These are phyloP conservation scores for Darevskia mixta DNA, from an alignment of 2,797 vertebrate species.

Conservation along the genomic window DNA sequence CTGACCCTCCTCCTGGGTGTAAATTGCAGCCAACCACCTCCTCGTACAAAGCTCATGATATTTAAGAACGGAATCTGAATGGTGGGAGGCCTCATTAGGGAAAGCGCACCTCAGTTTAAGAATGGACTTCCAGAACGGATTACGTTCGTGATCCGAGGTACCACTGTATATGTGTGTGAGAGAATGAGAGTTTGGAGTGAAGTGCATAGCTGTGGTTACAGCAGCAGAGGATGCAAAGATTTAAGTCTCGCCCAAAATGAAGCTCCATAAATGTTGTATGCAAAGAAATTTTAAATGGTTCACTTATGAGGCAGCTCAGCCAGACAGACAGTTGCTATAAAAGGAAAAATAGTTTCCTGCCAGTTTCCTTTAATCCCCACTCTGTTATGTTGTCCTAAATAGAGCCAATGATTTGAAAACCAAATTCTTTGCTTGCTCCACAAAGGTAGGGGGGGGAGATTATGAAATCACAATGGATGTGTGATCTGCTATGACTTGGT, in stretches of 20 bases:
- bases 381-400: constrained; percentile 58
- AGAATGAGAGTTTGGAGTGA: neutral
- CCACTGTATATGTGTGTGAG: too few species aligned
- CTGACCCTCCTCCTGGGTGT: too few species aligned
- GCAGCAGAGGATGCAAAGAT: constrained; percentile 17
- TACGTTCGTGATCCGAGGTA: too few species aligned
- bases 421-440: constrained; percentile 62
- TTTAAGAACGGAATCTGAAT: too few species aligned
- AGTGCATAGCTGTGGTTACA: constrained; percentile 26
- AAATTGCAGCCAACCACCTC: too few species aligned
- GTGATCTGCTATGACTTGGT: constrained; percentile 41
- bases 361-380: constrained; percentile 46
- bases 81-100: too few species aligned
- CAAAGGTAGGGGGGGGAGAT: constrained; percentile 34
- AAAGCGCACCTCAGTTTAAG: too few species aligned
- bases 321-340: constrained; percentile 71
- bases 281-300: constrained; percentile 57
- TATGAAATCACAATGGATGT: constrained; percentile 46
- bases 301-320: constrained; percentile 52
- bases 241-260: constrained; percentile 44
- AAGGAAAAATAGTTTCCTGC: constrained; percentile 66
- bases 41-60: too few species aligned
- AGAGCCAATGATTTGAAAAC: constrained; percentile 64
- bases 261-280: constrained; percentile 48
- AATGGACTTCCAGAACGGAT: too few species aligned